Evolutionary conservation across 2,888 invertebrate species (phyloP), one percentile per base, ranked within the genome.

Genomic region (Neuroscelio doddi): DNA sequence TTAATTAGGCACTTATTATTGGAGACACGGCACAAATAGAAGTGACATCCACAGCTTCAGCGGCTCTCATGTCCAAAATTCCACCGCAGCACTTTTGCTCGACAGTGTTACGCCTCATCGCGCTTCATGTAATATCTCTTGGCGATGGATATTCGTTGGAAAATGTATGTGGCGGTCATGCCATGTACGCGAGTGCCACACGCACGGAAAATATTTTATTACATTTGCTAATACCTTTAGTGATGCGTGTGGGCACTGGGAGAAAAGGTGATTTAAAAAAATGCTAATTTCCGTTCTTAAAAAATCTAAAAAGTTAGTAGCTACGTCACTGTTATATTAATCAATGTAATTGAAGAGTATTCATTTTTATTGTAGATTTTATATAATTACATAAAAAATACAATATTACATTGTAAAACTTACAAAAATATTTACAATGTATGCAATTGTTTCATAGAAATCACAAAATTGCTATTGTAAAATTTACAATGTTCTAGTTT

Each of bases 61-160:
- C 93, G 10, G 95, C 94, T 8, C 86, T 95, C 16, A 93, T 96
- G 92, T 93, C 92, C 57, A 95, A 95, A 86, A 93, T 94, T 59
- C 97, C 98, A 1, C 98, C 98, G 26, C 92, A 94, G 45, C 93
- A 94, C 79, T 99, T 99, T 86, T 97, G 96, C 81, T 95, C 97
- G 24, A 96, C 96, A 39, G 97, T 97, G n/a, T 94, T 99, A 36
- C 89, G 97, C 66, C 87, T 99, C 38, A 93, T 98, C 55, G 96
- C 97, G 0, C 88, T 98, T 69, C 97, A 99, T 86, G 94, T 98
- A 80, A 92, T 97, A 70, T 96, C 97, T 52, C 90, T 96, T 14
- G 96, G 96, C 78, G 95, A 96, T 77, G 91, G 92, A 62, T 95
- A 94, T 79, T 93, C 94, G 0, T 85, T 99, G 74, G 98, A 98